phyloP scores from a whole-genome alignment of 2,797 vertebrate species.

The Kryptolebias ocellatus region DNA sequence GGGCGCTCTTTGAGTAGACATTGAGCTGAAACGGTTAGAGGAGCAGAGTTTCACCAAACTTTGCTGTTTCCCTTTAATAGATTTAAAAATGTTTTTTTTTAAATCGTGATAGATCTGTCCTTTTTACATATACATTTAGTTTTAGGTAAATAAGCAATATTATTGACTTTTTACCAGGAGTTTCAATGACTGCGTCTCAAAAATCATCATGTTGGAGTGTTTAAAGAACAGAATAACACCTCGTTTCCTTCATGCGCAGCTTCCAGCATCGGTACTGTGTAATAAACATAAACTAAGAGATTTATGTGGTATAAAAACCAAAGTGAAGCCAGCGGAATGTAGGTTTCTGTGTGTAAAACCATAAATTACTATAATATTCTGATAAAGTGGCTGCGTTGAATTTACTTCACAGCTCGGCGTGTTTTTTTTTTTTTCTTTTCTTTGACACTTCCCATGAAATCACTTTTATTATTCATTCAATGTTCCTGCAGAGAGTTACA shows the following conservation, averaged over 20 bases:
- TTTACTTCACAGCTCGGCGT: conserved; percentile 51
- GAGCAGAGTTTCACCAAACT: conserved; percentile 27
- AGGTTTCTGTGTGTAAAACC: conserved; percentile 55
- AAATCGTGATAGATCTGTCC: too few species aligned
- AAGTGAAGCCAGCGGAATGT: conserved; percentile 21
- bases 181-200: too few species aligned
- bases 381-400: conserved; percentile 62
- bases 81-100: neutral
- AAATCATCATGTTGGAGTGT: neutral
- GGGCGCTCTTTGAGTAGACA: conserved; percentile 67
- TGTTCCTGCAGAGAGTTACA: conserved; percentile 25
- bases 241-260: neutral
- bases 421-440: conserved; percentile 1
- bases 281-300: neutral
- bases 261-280: neutral
- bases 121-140: too few species aligned
- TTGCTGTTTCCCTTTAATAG: conserved; percentile 15
- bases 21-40: conserved; percentile 4
- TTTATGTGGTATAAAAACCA: conserved; percentile 16
- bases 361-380: conserved; percentile 64
- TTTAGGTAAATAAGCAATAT: neutral
- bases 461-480: conserved; percentile 31
- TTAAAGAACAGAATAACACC: neutral
- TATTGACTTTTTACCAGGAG: neutral
- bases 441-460: conserved; percentile 52